Evolutionary conservation across 1,140 invertebrate species (phyloP).

Genomic region (Euura saliciscinereae): DNA sequence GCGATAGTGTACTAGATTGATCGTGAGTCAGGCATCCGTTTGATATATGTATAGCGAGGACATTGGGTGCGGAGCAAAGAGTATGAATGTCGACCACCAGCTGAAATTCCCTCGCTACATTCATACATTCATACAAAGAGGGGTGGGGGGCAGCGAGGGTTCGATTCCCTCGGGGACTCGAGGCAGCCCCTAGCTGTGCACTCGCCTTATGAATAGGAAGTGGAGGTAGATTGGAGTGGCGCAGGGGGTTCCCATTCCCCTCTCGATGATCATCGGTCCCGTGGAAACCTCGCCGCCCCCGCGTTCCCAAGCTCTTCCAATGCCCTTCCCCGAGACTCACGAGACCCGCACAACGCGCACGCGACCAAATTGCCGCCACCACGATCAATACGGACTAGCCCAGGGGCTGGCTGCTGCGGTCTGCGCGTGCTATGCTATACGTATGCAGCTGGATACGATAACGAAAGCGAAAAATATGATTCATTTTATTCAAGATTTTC

Average conservation of each 20-base stretch:
- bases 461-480: not conserved
- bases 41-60: too few species aligned
- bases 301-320: slow-evolving; percentile 43
- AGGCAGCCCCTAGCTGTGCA: slow-evolving; percentile 28
- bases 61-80: too few species aligned
- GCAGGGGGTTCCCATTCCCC: not conserved
- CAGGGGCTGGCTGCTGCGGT: too few species aligned
- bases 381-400: slow-evolving; percentile 47
- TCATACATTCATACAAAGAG: too few species aligned
- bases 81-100: too few species aligned
- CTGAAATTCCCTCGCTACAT: not conserved
- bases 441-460: slow-evolving; percentile 3
- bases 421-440: too few species aligned
- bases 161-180: not conserved
- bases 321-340: not conserved
- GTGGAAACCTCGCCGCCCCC: slow-evolving; percentile 48
- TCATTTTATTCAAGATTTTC: too few species aligned
- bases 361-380: slow-evolving; percentile 34
- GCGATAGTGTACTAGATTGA: too few species aligned
- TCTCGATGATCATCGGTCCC: slow-evolving; percentile 35
- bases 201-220: slow-evolving; percentile 36
- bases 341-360: slow-evolving; percentile 39
- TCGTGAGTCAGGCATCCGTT: too few species aligned
- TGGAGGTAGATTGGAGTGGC: slow-evolving; percentile 36
- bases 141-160: not conserved